Conservation (phyloP, 2,113 vertebrate species). For the Heterochromis multidens region DNA sequence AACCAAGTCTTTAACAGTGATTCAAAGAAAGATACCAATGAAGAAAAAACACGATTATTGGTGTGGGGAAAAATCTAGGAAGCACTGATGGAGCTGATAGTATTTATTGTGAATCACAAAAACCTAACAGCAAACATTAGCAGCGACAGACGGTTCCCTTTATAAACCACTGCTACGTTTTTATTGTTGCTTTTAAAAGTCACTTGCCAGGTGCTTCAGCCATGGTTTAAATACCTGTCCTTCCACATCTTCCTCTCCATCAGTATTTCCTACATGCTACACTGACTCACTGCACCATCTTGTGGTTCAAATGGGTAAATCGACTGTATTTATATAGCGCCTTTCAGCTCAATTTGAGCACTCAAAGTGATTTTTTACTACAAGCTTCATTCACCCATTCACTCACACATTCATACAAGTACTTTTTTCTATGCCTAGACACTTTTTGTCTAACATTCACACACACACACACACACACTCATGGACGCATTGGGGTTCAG, state of each 20-base stretch:
- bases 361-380: too few relatives aligned
- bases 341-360: fast-evolving
- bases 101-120: background rate
- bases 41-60: background rate
- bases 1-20: background rate
- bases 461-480: too few relatives aligned
- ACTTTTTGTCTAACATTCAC: background rate
- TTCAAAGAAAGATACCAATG: too few relatives aligned
- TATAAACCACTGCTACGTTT: background rate
- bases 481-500: too few relatives aligned
- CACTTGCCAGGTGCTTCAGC: background rate
- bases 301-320: background rate
- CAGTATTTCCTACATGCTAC: background rate
- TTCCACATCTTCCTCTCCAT: background rate
- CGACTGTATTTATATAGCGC: background rate
- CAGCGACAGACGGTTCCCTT: too few relatives aligned
- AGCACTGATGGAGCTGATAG: background rate
- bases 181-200: background rate
- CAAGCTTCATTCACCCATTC: too few relatives aligned
- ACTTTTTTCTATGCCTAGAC: background rate
- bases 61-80: background rate
- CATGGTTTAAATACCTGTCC: background rate
- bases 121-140: background rate
- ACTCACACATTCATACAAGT: background rate
- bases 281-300: fast-evolving